A percentile compares a stretch with the other conserved stretches of the same genome.
Conservation (phyloP, 2,888 invertebrate species). For the Cyrtodaria siliqua region DNA sequence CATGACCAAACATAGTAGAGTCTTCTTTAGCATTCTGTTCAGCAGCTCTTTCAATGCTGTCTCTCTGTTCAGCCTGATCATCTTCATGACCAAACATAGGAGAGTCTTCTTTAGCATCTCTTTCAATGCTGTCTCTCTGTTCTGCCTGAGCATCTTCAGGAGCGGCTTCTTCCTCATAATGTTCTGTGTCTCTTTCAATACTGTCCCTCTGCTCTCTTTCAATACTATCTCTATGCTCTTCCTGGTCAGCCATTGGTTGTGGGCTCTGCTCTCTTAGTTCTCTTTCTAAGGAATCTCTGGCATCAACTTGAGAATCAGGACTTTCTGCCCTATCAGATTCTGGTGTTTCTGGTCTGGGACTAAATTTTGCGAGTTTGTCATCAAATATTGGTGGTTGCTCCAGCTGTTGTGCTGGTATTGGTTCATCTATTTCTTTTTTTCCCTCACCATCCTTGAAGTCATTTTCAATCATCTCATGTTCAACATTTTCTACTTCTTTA, state of each 20-base stretch:
- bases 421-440: conserved; percentile 27
- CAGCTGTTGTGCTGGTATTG: neutral
- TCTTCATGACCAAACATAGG: too few species aligned
- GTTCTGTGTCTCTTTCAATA: conserved; percentile 19
- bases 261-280: conserved; percentile 34
- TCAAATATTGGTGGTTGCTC: neutral
- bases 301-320: conserved; percentile 54
- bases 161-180: neutral
- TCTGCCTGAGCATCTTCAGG: neutral
- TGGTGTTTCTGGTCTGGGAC: conserved; percentile 21
- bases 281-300: conserved; percentile 57
- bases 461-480: conserved; percentile 29
- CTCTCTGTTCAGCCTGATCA: conserved; percentile 9
- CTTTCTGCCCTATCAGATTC: conserved; percentile 54
- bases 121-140: conserved; percentile 38
- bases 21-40: conserved; percentile 36
- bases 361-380: conserved; percentile 3
- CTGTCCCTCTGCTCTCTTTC: neutral
- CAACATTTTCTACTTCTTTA: conserved; percentile 12
- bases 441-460: conserved; percentile 34
- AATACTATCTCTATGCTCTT: conserved; percentile 11
- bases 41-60: conserved; percentile 19
- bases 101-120: conserved; percentile 35
- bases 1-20: conserved; percentile 6
- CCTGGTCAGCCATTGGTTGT: conserved; percentile 32